Evolutionary conservation across 1,140 invertebrate species (phyloP).

Genomic region (Drosophila albomicans): DNA sequence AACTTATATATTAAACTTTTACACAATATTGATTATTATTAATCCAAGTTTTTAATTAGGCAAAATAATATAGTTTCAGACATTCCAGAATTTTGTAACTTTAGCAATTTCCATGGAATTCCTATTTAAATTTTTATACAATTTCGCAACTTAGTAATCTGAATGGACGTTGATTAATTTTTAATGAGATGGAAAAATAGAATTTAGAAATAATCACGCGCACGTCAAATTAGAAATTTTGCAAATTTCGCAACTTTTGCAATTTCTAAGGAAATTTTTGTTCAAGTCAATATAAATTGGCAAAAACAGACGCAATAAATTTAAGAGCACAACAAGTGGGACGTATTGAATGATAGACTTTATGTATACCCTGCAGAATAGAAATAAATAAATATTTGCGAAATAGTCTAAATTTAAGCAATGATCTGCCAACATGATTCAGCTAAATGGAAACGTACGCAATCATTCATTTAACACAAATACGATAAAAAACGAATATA

Average conservation of each 20-base stretch:
- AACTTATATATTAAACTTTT: too few species aligned
- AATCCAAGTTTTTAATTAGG: too few species aligned
- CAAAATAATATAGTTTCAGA: too few species aligned
- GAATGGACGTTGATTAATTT: not conserved
- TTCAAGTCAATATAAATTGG: not conserved
- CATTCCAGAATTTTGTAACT: too few species aligned
- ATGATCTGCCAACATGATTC: too few species aligned
- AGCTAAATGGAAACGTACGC: too few species aligned
- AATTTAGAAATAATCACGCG: conserved; percentile 20
- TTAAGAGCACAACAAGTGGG: not conserved
- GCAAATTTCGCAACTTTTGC: conserved; percentile 6
- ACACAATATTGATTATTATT: too few species aligned
- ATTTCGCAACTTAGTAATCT: not conserved
- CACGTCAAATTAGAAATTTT: conserved; percentile 15
- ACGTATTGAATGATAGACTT: conserved; percentile 2
- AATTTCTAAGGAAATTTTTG: conserved; percentile 9
- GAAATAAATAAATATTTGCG: not conserved
- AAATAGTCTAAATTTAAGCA: not conserved
- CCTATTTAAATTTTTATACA: not conserved
- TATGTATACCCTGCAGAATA: conserved; percentile 14
- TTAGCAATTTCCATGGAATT: too few species aligned
- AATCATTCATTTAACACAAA: too few species aligned
- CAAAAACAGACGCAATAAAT: conserved; percentile 24
- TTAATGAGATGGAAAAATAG: not conserved
- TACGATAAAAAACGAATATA: too few species aligned